Conservation (phyloP, 64 coral and sea anemone genomes). For the Astreopora myriophthalma region DNA sequence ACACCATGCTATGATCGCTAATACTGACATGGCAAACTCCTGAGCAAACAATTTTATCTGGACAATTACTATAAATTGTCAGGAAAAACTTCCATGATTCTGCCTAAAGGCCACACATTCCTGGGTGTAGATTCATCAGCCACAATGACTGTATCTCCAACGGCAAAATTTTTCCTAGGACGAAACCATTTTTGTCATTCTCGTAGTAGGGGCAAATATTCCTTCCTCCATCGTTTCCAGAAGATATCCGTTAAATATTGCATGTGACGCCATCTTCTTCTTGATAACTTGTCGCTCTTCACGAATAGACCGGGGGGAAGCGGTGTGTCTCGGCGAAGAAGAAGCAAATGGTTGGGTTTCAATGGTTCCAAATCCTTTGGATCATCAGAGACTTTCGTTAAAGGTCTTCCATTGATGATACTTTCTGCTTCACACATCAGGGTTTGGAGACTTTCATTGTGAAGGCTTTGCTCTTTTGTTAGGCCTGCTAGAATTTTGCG, state of each 20-base stretch:
- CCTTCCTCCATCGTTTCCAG: not conserved
- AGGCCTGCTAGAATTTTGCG: not conserved
- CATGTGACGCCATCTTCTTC: not conserved
- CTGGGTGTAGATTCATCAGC: not conserved
- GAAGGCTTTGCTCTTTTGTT: not conserved
- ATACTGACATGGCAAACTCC: no score
- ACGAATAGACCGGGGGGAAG: no score
- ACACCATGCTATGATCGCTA: no score
- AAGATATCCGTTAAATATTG: not conserved
- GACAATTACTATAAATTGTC: no score
- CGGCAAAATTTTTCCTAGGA: not conserved
- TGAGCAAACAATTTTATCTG: no score
- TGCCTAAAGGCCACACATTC: not conserved
- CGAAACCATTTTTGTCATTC: not conserved
- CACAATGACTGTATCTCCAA: not conserved
- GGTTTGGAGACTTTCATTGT: constrained; percentile 11
- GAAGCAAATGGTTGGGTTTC: no score
- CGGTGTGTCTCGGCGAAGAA: no score
- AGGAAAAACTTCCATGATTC: not conserved
- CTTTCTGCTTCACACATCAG: no score
- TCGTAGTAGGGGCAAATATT: not conserved
- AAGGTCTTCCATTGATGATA: no score
- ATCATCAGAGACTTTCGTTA: no score
- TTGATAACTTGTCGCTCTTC: not conserved
- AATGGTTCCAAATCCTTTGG: no score